phyloP scores from a whole-genome alignment of 53 echinoderm and acorn worm genomes.

The Hippasteria phrygiana region DNA sequence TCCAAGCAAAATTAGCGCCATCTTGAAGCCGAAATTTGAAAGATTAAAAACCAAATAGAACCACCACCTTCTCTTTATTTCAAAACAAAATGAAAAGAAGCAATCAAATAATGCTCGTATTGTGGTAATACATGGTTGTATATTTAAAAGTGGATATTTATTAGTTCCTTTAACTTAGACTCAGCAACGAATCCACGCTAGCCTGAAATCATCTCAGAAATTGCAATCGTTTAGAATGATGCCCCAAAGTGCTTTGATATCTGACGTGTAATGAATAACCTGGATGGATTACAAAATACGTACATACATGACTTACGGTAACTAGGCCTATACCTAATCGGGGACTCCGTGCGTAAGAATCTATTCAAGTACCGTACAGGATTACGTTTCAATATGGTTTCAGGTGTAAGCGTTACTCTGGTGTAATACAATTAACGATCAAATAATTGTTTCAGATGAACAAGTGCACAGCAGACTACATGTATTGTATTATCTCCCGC shows the following conservation, averaged over 20 bases:
- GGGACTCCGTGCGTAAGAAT: neutral
- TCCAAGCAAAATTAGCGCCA: no score
- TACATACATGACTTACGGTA: neutral
- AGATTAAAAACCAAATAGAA: no score
- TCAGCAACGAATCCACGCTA: neutral
- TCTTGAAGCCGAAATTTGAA: no score
- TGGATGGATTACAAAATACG: constrained; percentile 30
- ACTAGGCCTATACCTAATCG: neutral
- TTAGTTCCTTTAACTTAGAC: no score
- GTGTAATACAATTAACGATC: constrained; percentile 15
- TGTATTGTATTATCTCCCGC: no score
- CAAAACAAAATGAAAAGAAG: no score
- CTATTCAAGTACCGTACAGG: no score
- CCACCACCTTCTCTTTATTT: no score
- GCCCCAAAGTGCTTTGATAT: constrained; percentile 41
- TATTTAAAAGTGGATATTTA: no score
- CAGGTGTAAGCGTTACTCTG: neutral
- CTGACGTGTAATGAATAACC: constrained; percentile 50
- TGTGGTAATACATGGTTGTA: no score
- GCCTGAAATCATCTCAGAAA: neutral
- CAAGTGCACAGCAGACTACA: neutral
- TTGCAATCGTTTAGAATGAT: constrained; percentile 46
- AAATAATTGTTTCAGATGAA: constrained; percentile 8
- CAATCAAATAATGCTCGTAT: no score
- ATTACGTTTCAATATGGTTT: neutral